phyloP scores from a whole-genome alignment of 2,113 vertebrate species.

The Uria aalge region DNA sequence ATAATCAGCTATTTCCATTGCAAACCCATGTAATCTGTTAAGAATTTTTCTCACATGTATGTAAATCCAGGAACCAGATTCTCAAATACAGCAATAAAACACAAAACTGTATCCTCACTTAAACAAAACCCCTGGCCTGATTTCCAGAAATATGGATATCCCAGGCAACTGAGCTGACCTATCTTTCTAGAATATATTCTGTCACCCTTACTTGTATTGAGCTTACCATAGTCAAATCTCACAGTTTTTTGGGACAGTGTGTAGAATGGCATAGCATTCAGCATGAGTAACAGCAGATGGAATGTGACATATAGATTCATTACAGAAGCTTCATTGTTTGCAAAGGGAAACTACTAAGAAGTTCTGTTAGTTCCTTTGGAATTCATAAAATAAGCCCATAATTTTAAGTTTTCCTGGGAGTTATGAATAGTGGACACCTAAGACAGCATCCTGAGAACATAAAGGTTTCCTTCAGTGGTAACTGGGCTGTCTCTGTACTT shows the following conservation, averaged over 20 bases:
- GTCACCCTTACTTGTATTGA: not conserved
- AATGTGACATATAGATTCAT: not conserved
- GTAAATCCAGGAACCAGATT: not conserved
- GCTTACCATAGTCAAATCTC: not conserved
- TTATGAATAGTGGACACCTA: not conserved
- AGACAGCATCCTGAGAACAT: not conserved
- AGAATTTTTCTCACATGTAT: not conserved
- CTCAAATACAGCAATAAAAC: not conserved
- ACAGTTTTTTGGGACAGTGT: not conserved
- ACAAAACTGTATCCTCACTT: not conserved
- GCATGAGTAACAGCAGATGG: not conserved
- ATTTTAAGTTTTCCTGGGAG: not conserved
- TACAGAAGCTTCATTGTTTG: not conserved
- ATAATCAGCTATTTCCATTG: not conserved
- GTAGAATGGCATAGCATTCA: not conserved
- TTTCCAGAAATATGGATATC: not conserved
- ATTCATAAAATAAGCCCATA: not conserved
- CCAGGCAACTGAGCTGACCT: not conserved
- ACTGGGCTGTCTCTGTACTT: not conserved
- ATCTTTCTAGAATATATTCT: not conserved
- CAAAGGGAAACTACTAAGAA: not conserved
- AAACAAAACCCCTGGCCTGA: fast-evolving
- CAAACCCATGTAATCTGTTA: not conserved
- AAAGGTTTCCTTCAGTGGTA: not conserved
- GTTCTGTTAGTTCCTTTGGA: not conserved